phyloP scores from a whole-genome alignment of 2,797 vertebrate species.

The Salarias fasciatus region DNA sequence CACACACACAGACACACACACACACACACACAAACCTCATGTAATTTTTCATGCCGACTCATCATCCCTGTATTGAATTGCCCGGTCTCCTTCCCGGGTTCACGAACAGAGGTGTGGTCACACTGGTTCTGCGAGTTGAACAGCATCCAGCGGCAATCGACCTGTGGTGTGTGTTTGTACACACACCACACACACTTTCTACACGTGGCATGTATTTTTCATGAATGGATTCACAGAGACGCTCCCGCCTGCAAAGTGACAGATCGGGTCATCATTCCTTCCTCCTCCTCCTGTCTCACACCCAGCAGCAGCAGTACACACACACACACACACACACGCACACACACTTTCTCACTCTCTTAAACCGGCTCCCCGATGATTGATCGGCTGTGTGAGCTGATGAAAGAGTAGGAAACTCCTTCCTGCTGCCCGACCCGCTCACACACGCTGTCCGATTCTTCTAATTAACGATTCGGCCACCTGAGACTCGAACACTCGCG shows the following conservation, averaged over 20 bases:
- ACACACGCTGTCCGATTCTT: slow-evolving; percentile 15
- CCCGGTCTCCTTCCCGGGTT: too few relatives aligned
- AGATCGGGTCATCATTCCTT: not conserved
- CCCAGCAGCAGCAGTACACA: slow-evolving; percentile 11
- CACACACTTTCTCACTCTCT: slow-evolving; percentile 19
- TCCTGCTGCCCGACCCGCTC: slow-evolving; percentile 26
- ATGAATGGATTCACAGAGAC: too few relatives aligned
- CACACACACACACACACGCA: slow-evolving; percentile 1
- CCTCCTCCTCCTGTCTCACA: not conserved
- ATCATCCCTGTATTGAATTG: too few relatives aligned
- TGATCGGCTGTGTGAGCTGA: slow-evolving; percentile 51
- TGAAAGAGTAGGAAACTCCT: slow-evolving; percentile 59
- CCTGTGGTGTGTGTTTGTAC: too few relatives aligned
- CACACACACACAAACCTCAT: too few relatives aligned
- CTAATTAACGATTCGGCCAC: slow-evolving; percentile 14
- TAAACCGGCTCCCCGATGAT: slow-evolving; percentile 50
- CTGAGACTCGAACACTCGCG: slow-evolving; percentile 4
- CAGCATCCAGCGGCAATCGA: too few relatives aligned
- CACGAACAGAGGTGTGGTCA: too few relatives aligned
- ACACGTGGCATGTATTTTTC: too few relatives aligned
- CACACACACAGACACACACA: too few relatives aligned
- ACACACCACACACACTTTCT: too few relatives aligned
- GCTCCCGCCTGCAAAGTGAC: not conserved
- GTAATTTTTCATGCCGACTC: too few relatives aligned
- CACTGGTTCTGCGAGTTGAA: too few relatives aligned